Percentiles rank a stretch among this genome's conserved stretches.
phyloP scores from a whole-genome alignment of 1,140 invertebrate species.

The Drosophila ananassae region DNA sequence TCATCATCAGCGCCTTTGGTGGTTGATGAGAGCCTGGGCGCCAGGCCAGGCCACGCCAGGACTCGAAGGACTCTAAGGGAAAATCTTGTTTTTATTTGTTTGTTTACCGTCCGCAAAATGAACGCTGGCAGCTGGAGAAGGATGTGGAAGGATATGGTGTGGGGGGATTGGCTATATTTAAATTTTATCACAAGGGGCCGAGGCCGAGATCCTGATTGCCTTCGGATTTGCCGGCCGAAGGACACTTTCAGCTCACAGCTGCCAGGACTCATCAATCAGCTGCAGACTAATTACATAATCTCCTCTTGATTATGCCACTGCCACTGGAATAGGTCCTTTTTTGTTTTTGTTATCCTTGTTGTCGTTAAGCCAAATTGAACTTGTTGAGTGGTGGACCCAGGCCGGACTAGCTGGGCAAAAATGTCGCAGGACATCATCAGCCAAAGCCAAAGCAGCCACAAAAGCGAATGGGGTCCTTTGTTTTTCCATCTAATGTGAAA shows the following conservation, averaged over 20 bases:
- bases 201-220: slow-evolving; percentile 56
- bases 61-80: slow-evolving; percentile 23
- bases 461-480: slow-evolving; percentile 19
- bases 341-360: slow-evolving; percentile 11
- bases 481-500: slow-evolving; percentile 27
- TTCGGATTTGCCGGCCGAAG: slow-evolving; percentile 33
- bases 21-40: slow-evolving; percentile 66
- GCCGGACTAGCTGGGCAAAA: not conserved
- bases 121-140: slow-evolving; percentile 51
- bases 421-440: slow-evolving; percentile 28
- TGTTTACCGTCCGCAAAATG: slow-evolving; percentile 82
- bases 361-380: slow-evolving; percentile 34
- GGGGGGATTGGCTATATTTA: slow-evolving; percentile 66
- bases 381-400: slow-evolving; percentile 45
- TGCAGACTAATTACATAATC: slow-evolving; percentile 84
- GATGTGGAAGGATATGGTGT: not conserved
- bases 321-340: slow-evolving; percentile 4
- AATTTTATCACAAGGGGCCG: slow-evolving; percentile 72
- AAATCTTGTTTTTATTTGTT: slow-evolving; percentile 83
- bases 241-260: slow-evolving; percentile 62
- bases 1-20: slow-evolving; percentile 59
- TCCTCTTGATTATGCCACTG: slow-evolving; percentile 81
- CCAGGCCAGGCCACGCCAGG: slow-evolving; percentile 4
- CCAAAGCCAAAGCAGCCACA: slow-evolving; percentile 5
- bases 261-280: slow-evolving; percentile 83